Evolutionary conservation across 1,140 invertebrate genomes (phyloP), one percentile per base, ranked within the genome.

Genomic region (Drosophila seguyi): DNA sequence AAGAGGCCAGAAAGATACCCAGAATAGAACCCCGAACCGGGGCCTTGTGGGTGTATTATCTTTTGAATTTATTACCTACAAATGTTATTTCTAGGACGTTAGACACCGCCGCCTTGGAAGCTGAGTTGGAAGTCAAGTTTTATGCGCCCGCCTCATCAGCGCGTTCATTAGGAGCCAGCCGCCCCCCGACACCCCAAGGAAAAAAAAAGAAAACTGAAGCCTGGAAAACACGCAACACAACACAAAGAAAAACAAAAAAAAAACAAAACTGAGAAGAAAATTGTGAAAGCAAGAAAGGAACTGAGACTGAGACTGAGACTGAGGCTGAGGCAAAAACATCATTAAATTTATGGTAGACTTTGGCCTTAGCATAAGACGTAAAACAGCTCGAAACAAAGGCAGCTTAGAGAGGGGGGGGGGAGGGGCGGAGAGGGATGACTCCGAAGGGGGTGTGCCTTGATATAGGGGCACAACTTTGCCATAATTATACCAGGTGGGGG

Each of bases 41-140:
- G 55, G 44, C 44, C 72, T 75, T 63, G 84, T 88, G 84, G 84
- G 84, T 87, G 84, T 87, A 87, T 87, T 87, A 87, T 87, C 84
- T 87, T 88, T 87, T 83, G 84, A 87, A 87, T 87, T 87, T 87
- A 87, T 87, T 87, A 88, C 84, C 84, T 74, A 88, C 84, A 87
- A 87, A 87, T 87, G 84, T 87, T 87, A 87, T 87, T 87, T 87
- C 84, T 87, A 83, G 84, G 83, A 84, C 84, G 84, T 87, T 87
- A 88, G 84, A 88, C 84, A 76, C 76, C 52, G 50, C 39, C 16
- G 50, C 39, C 16, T 27, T 42, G 41, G 59, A 41, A 36, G 56
- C 57, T 59, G 48, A 38, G 53, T 42, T 73, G 53, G 38, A 56
- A 55, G 57, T 69, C 66, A 45, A 59, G 52, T 71, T 71, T 71